phyloP scores from a whole-genome alignment of 1,140 invertebrate species.

The Drosophila burlai region DNA sequence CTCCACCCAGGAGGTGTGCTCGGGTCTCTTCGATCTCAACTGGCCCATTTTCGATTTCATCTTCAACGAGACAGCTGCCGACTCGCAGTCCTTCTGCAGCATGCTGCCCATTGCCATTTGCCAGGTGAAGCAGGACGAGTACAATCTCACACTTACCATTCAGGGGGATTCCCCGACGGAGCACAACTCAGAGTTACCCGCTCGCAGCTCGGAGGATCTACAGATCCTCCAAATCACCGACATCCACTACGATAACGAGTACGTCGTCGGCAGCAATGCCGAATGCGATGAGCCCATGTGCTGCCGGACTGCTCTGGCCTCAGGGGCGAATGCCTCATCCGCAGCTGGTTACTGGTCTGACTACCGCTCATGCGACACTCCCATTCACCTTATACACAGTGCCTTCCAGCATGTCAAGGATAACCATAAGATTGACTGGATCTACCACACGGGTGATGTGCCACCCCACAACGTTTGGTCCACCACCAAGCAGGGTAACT shows the following conservation, averaged over 20 bases:
- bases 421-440: conserved; percentile 89
- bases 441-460: conserved; percentile 94
- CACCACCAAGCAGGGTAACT: conserved; percentile 89
- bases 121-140: conserved; percentile 56
- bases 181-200: conserved; percentile 48
- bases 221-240: conserved; percentile 92
- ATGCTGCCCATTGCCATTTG: conserved; percentile 72
- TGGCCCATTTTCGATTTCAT: conserved; percentile 68
- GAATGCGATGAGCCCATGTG: conserved; percentile 91
- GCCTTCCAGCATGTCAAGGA: conserved; percentile 86
- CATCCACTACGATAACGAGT: conserved; percentile 92
- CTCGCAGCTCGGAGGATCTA: conserved; percentile 65
- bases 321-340: conserved; percentile 8
- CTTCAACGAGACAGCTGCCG: conserved; percentile 58
- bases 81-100: conserved; percentile 66
- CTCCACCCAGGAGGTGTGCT: conserved; percentile 85
- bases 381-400: conserved; percentile 88
- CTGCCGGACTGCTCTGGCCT: conserved; percentile 87
- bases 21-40: conserved; percentile 85
- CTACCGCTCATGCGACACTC: conserved; percentile 90
- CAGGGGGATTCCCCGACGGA: conserved; percentile 30
- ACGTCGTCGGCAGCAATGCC: conserved; percentile 87
- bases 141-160: conserved; percentile 55
- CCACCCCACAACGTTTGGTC: conserved; percentile 94
- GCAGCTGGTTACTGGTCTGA: conserved; percentile 91